Conservation (phyloP, 1,140 invertebrate species). For the Drosophila mojavensis region DNA sequence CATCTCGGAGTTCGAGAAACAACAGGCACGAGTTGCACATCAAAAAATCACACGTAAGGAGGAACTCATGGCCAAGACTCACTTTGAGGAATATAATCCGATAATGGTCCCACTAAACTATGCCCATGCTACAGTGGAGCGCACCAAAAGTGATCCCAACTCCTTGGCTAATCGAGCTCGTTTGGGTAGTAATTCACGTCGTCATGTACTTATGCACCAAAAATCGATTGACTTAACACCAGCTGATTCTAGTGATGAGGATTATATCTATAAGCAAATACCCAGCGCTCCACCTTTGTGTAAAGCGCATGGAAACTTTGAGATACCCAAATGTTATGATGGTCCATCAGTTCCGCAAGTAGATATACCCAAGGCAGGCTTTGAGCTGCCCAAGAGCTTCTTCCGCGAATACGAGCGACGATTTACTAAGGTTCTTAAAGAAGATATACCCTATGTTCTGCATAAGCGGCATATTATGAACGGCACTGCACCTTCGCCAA, state of each 20-base stretch:
- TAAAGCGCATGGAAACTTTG: conserved; percentile 88
- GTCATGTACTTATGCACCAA: conserved; percentile 92
- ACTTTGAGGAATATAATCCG: conserved; percentile 87
- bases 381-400: conserved; percentile 86
- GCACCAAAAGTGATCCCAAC: conserved; percentile 93
- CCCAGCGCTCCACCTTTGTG: conserved; percentile 89
- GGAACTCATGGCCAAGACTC: conserved; percentile 87
- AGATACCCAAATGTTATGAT: conserved; percentile 86
- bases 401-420: conserved; percentile 86
- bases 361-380: conserved; percentile 85
- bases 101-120: conserved; percentile 82
- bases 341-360: conserved; percentile 61
- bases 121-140: conserved; percentile 89
- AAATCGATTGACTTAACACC: conserved; percentile 93
- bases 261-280: conserved; percentile 89
- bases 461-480: conserved; percentile 93
- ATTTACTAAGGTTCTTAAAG: conserved; percentile 75
- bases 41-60: conserved; percentile 86
- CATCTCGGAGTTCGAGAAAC: conserved; percentile 87
- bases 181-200: conserved; percentile 88
- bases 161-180: conserved; percentile 88
- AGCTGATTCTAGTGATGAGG: conserved; percentile 90
- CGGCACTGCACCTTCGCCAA: conserved; percentile 88
- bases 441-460: conserved; percentile 92
- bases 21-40: conserved; percentile 81